phyloP scores from a whole-genome alignment of 2,797 vertebrate genomes.

The Cephalopachus bancanus region DNA sequence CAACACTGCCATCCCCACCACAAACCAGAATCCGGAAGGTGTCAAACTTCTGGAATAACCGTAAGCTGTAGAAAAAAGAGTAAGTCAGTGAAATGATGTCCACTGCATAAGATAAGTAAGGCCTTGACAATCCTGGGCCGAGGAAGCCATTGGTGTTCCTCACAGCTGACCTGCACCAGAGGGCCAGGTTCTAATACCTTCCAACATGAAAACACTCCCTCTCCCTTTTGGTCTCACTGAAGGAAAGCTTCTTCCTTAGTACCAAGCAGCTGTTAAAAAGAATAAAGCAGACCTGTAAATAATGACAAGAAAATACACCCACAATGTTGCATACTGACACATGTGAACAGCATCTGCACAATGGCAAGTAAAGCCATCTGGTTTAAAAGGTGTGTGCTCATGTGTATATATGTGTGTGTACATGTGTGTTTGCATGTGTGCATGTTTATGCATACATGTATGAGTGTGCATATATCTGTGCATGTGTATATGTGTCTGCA shows the following conservation, averaged over 20 bases:
- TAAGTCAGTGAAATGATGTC: neutral
- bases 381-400: too few species aligned
- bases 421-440: too few species aligned
- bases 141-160: neutral
- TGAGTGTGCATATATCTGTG: too few species aligned
- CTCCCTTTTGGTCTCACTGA: neutral
- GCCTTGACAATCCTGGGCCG: neutral
- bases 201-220: neutral
- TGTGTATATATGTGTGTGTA: neutral
- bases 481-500: neutral
- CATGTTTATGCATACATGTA: too few species aligned
- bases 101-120: neutral
- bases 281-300: neutral
- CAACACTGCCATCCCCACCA: slow-evolving; percentile 98
- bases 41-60: slow-evolving; percentile 98
- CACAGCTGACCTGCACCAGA: fast-evolving
- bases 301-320: fast-evolving
- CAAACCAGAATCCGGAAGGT: slow-evolving; percentile 98
- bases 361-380: fast-evolving
- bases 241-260: neutral
- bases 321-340: fast-evolving
- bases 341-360: fast-evolving
- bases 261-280: neutral
- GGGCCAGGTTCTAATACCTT: fast-evolving
- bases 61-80: slow-evolving; percentile 90